Percentiles rank a stretch among this genome's conserved stretches.
Evolutionary conservation across 2,888 invertebrate genomes (phyloP).

Genomic region (Aproaerema taeniolella): DNA sequence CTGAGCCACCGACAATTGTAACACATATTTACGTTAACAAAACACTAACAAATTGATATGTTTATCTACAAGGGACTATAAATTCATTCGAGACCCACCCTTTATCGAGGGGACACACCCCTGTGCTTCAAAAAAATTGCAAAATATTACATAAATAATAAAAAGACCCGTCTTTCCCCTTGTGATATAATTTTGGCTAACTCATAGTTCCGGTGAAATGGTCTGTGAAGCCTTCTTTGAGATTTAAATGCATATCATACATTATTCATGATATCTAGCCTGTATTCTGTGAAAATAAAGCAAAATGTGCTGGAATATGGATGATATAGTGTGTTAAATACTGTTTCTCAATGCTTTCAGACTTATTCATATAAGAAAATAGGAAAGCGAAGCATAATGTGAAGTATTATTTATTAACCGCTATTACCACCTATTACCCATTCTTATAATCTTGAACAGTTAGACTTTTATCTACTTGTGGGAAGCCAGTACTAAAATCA

Average conservation of each 20-base stretch:
- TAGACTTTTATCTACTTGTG: too few species aligned
- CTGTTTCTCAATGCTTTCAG: too few species aligned
- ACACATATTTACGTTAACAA: conserved; percentile 67
- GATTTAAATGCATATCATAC: conserved; percentile 51
- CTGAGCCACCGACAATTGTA: conserved; percentile 62
- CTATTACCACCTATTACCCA: too few species aligned
- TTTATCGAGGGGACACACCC: conserved; percentile 71
- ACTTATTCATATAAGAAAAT: too few species aligned
- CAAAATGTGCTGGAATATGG: too few species aligned
- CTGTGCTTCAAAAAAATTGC: conserved; percentile 71
- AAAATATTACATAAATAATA: conserved; percentile 75
- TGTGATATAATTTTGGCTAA: conserved; percentile 61
- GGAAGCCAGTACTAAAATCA: too few species aligned
- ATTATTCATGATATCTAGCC: conserved; percentile 45
- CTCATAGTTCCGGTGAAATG: conserved; percentile 69
- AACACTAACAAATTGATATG: conserved; percentile 77
- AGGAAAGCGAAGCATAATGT: too few species aligned
- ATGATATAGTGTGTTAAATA: too few species aligned
- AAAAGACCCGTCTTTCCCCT: conserved; percentile 46
- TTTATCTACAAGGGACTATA: conserved; percentile 74
- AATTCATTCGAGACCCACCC: conserved; percentile 70
- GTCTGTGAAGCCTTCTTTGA: conserved; percentile 55
- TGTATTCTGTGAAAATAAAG: not conserved
- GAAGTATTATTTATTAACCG: too few species aligned
- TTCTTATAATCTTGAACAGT: too few species aligned